Conservation (phyloP, 2,113 vertebrate species). For the Pituophis catenifer region DNA sequence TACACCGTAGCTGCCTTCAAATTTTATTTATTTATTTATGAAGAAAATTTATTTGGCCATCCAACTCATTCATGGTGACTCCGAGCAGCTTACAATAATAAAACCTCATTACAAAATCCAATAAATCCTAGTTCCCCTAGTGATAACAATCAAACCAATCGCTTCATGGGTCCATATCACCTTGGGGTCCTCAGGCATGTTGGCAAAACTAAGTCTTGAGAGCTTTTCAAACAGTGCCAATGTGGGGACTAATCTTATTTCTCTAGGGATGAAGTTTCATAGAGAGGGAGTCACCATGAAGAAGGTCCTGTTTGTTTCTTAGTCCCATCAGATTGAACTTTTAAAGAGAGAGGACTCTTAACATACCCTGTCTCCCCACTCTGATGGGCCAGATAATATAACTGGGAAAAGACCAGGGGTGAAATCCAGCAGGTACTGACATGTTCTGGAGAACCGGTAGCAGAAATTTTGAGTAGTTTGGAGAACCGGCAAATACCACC, state of each 20-base stretch:
- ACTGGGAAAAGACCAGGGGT: not conserved
- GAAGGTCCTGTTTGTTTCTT: not conserved
- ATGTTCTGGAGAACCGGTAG: no score
- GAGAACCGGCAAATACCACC: no score
- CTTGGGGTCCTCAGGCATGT: no score
- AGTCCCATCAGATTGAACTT: not conserved
- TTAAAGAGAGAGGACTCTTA: not conserved
- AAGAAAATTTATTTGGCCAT: not conserved
- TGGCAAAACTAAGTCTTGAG: not conserved
- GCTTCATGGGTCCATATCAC: not conserved
- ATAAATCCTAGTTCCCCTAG: not conserved
- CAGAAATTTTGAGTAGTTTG: no score
- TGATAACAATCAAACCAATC: not conserved
- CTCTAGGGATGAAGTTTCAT: not conserved
- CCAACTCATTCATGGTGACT: not conserved
- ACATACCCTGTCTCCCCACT: not conserved
- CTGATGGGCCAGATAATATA: not conserved
- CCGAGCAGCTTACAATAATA: not conserved
- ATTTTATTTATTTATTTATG: not conserved
- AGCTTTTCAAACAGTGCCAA: not conserved
- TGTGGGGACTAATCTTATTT: not conserved
- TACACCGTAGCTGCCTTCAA: not conserved
- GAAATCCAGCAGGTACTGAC: no score
- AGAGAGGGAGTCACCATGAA: not conserved
- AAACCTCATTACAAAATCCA: not conserved